Evolutionary conservation across 2,797 vertebrate species (phyloP), one percentile per base, ranked within the genome.

Genomic region (Mormyrops boulengeri): DNA sequence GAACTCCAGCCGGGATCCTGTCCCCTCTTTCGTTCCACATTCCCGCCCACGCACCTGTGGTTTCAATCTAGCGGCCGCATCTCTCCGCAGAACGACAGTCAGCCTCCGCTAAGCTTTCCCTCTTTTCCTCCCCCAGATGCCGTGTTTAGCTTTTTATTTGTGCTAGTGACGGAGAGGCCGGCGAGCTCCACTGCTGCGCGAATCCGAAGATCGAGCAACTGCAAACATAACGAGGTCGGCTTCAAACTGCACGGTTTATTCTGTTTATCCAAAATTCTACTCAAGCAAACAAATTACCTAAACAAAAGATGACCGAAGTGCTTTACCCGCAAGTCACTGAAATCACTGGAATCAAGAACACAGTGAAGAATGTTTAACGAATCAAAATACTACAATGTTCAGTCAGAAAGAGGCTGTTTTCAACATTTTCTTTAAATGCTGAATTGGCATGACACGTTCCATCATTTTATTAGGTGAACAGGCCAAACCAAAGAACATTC

Each of bases 201-300:
- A 80, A 92, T 90, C 84, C n/a, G 91, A 92, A 89, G 90, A 90
- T 69, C 88, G 88, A 50, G 47, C 90, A 53, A 12, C 55, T 73
- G 91, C 30, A 26, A 52, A 22, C 60, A 85, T 22, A 73, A 17
- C 49, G 30, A 30, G 6, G n/a, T 57, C n/a, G n/a, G 9, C 17
- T 14, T 53, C 57, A 47, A 47, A 50, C 41, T 0, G 11, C 55
- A 14, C 4, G 14, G 34, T n/a, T 30, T 1, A 4, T 22, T 88
- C 30, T 19, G 11, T 73, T 41, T 6, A 89, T 53, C 85, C 47
- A 14, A 69, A 8, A 38, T 41, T 30, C n/a, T 26, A 34, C 38
- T 38, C 14, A 19, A 41, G 69, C 44, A 84, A 19, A 50, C 80
- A 50, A 49, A 84, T 50, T 9, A 22, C 44, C 50, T 34, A 60